phyloP scores from a whole-genome alignment of 2,797 vertebrate genomes.

The Bradypodion pumilum region DNA sequence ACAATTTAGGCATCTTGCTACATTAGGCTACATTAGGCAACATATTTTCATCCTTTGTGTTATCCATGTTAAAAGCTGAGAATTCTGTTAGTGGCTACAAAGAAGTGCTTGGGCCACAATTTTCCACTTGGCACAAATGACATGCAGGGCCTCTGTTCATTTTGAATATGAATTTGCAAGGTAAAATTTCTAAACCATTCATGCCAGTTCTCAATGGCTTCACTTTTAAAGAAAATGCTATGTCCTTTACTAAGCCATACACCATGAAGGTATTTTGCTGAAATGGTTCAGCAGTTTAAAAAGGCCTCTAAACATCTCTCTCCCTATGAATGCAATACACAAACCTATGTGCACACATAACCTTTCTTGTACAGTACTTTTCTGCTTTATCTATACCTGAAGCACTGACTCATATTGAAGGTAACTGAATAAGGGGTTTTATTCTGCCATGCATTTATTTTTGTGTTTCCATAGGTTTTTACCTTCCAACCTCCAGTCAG shows the following conservation, averaged over 20 bases:
- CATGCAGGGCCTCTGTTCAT: not conserved
- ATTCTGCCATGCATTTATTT: conserved; percentile 69
- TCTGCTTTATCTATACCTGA: conserved; percentile 54
- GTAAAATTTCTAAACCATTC: not conserved
- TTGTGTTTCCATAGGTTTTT: conserved; percentile 66
- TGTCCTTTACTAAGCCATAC: conserved; percentile 4
- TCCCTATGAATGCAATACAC: not conserved
- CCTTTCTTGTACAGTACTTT: conserved; percentile 37
- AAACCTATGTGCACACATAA: not conserved
- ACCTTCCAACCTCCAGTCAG: conserved; percentile 23
- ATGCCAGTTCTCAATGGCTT: not conserved
- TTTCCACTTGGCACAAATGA: not conserved
- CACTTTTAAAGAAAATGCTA: conserved; percentile 25
- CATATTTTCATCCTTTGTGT: not conserved
- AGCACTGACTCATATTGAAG: conserved; percentile 52
- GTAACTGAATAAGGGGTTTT: conserved; percentile 38
- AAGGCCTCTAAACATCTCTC: conserved; percentile 33
- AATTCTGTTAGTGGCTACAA: not conserved
- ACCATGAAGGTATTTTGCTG: not conserved
- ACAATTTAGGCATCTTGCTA: no score
- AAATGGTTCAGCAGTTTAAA: conserved; percentile 44
- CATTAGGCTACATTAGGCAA: no score
- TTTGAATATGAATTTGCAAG: not conserved
- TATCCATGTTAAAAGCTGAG: not conserved
- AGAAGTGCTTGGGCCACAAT: not conserved